Conservation (phyloP, 2,113 vertebrate genomes). For the Vireo altiloquus region DNA sequence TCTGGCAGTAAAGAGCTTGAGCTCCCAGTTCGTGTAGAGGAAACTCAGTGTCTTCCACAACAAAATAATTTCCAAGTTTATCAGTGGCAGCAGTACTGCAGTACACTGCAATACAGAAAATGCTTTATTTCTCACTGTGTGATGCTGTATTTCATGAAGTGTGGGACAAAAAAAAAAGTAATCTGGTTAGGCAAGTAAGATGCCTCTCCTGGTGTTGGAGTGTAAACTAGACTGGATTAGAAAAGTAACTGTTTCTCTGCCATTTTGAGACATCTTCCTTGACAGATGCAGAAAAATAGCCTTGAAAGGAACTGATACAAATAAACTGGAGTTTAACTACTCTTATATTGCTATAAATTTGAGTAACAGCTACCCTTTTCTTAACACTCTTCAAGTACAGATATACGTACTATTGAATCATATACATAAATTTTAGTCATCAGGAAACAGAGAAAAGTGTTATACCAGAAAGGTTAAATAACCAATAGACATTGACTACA, state of each 20-base stretch:
- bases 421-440: not conserved
- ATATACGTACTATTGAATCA: not conserved
- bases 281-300: not conserved
- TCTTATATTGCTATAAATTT: not conserved
- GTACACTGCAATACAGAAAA: not conserved
- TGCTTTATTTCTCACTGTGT: not conserved
- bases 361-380: not conserved
- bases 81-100: not conserved
- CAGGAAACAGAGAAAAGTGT: not conserved
- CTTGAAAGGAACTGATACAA: not conserved
- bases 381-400: not conserved
- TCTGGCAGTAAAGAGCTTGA: not conserved
- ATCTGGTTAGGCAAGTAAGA: not conserved
- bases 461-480: not conserved
- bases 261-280: not conserved
- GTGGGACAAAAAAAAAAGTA: not conserved
- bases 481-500: not conserved
- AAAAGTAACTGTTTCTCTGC: not conserved
- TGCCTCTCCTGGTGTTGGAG: not conserved
- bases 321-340: not conserved
- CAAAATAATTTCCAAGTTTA: not conserved
- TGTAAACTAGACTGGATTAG: not conserved
- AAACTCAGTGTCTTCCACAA: not conserved
- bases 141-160: not conserved
- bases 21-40: not conserved